A percentile compares a stretch with the other conserved stretches of the same genome.
phyloP scores from a whole-genome alignment of 2,113 vertebrate genomes.

The Ellobius talpinus region DNA sequence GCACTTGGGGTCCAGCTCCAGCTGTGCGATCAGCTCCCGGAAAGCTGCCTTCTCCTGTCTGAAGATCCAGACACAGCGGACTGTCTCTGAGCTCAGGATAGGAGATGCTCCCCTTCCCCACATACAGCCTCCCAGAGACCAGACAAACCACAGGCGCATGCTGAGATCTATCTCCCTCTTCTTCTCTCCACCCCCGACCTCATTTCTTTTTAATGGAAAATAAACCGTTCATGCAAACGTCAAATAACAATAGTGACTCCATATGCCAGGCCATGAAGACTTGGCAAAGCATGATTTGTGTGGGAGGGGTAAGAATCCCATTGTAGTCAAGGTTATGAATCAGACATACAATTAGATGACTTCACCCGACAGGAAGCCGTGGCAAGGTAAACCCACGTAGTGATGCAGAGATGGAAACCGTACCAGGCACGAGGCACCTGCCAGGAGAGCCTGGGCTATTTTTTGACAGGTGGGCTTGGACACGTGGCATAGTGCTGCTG shows the following conservation, averaged over 20 bases:
- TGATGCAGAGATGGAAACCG: constrained; percentile 50
- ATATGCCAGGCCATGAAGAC: constrained; percentile 70
- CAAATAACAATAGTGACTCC: constrained; percentile 61
- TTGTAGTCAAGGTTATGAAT: constrained; percentile 81
- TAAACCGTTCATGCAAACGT: constrained; percentile 65
- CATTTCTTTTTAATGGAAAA: constrained; percentile 72
- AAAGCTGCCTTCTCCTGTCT: constrained; percentile 96
- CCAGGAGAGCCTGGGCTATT: constrained; percentile 43
- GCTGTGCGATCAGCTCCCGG: constrained; percentile 90
- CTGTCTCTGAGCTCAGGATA: not conserved
- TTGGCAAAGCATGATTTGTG: constrained; percentile 40
- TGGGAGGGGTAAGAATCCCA: constrained; percentile 78
- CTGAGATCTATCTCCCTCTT: not conserved
- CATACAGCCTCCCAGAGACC: not conserved
- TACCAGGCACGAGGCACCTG: not conserved
- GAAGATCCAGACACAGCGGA: constrained; percentile 56
- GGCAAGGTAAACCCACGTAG: constrained; percentile 78
- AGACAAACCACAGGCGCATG: accelerated
- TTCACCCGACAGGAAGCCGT: constrained; percentile 76
- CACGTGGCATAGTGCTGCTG: not conserved
- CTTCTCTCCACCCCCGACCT: not conserved
- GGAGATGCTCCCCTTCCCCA: not conserved
- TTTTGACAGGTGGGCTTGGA: not conserved
- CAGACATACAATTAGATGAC: constrained; percentile 76
- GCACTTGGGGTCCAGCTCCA: constrained; percentile 94